Evolutionary conservation across 1,140 invertebrate species (phyloP), one percentile per base, ranked within the genome.

Genomic region (Ceratosolen solmsi): DNA sequence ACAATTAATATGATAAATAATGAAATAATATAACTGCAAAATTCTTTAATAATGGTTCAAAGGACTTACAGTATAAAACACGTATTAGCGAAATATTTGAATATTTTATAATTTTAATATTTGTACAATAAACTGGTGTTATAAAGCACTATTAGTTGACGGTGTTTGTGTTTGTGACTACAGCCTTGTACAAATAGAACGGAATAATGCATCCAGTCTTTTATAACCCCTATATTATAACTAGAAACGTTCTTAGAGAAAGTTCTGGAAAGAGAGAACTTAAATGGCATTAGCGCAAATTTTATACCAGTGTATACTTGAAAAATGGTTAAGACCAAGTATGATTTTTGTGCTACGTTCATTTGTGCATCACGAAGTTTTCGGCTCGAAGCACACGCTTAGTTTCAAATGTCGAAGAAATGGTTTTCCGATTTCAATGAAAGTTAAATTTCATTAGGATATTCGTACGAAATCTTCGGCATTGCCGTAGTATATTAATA

Each of bases 141-240:
- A n/a, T n/a, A n/a, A n/a, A n/a, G n/a, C n/a, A n/a, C n/a, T n/a
- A n/a, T n/a, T n/a, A n/a, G n/a, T n/a, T n/a, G n/a, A n/a, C 38
- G 20, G n/a, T 9, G 30, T 74, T 74, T 74, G 51, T 74, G 33
- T 56, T 36, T 15, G 15, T 56, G 49, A n/a, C 54, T 27, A 15
- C 63, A 5, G n/a, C 63, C 33, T 36, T 33, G n/a, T 25, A 51
- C 54, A 51, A 51, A 51, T 74, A 20, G 72, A 74, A 74, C 51
- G 54, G 33, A 74, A 74, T 74, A 74, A 74, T 51, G 72, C 51
- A 74, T 74, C 72, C 58, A 63, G 38, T 27, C 74, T 77, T 77
- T 77, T 77, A 63, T 77, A 65, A 77, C 74, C 65, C 58, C 25
- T 49, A 36, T 22, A 65, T 65, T 63, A 77, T 65, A 63, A 41